Conservation (phyloP, 2,113 vertebrate species). For the Poeciliopsis prolifica region DNA sequence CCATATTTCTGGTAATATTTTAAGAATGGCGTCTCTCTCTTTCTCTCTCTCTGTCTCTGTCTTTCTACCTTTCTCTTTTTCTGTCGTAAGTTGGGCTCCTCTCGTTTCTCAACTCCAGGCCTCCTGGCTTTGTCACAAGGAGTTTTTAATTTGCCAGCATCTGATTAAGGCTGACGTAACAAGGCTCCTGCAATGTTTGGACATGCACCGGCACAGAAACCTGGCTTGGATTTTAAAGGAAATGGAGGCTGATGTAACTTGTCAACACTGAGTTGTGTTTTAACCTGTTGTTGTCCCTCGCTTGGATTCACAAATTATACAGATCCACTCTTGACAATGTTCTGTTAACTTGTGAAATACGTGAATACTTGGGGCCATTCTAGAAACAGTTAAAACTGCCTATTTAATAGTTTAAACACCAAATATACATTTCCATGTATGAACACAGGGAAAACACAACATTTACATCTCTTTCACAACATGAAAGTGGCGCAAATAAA, state of each 20-base stretch:
- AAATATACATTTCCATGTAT: no score
- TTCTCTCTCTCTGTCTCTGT: neutral
- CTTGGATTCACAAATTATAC: neutral
- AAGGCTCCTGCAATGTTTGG: constrained; percentile 3
- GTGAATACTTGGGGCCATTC: no score
- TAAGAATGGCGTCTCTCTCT: neutral
- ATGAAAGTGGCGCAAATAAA: no score
- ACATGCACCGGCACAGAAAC: neutral
- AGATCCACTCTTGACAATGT: neutral
- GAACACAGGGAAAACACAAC: no score
- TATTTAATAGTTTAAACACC: no score
- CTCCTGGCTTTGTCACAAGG: constrained; percentile 13
- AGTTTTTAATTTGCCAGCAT: neutral
- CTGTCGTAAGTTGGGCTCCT: constrained; percentile 14
- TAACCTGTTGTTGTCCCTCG: neutral
- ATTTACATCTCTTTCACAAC: no score
- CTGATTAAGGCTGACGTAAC: constrained; percentile 7
- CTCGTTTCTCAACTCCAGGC: constrained; percentile 24
- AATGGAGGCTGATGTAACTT: neutral
- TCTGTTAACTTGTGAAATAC: neutral
- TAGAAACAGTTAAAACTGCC: no score
- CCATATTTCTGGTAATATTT: constrained; percentile 24
- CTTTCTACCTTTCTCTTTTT: neutral
- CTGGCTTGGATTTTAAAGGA: constrained; percentile 3
- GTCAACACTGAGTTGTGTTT: neutral